Evolutionary conservation across 53 echinoderm and acorn worm genomes (phyloP), one percentile per base, ranked within the genome.

Genomic region (Holothuria leucospilota): DNA sequence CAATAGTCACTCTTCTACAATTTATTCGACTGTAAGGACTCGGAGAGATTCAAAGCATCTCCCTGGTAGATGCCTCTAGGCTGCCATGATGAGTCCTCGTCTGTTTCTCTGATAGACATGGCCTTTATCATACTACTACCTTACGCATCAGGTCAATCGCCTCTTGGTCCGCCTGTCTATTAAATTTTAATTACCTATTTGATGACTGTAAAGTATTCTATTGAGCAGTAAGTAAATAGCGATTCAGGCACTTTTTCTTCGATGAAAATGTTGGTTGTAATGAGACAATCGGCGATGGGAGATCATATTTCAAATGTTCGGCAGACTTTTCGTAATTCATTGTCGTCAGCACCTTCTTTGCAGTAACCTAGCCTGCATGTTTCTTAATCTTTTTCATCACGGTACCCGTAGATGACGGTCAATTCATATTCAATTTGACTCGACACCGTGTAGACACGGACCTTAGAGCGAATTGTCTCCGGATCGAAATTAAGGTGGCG

Each of bases 371-470:
- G 23, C 7, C 23, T 23, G n/a, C 26, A 34, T 20, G 2, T 18
- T 46, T 72, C 39, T 39, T 23, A 38, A 24, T 72, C 46, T 8
- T 41, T 49, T 72, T 46, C 72, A 18, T 46, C n/a, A 72, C 46
- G 14, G 18, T 72, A 41, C n/a, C 72, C 46, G 4, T n/a, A 11
- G 21, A 5, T 49, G 72, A 72, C 40, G n/a, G n/a, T 39, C 39
- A 72, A 72, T 72, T 72, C 72, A 72, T 15, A 39, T 72, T 39
- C 72, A 72, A 39, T 72, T 72, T 72, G 72, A 39, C 72, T 72
- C 72, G 34, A 72, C 21, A 72, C 21, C 72, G 72, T 72, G 49
- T 72, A 23, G 18, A 20, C 9, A 39, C 46, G 34, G 46, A 46
- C 72, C 46, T 6, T 15, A 39, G 72, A 72, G 72, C 6, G 13